A percentile compares a stretch with the other conserved stretches of the same genome.
Conservation (phyloP, 2,113 vertebrate genomes). For the Sclerurus mexicanus region DNA sequence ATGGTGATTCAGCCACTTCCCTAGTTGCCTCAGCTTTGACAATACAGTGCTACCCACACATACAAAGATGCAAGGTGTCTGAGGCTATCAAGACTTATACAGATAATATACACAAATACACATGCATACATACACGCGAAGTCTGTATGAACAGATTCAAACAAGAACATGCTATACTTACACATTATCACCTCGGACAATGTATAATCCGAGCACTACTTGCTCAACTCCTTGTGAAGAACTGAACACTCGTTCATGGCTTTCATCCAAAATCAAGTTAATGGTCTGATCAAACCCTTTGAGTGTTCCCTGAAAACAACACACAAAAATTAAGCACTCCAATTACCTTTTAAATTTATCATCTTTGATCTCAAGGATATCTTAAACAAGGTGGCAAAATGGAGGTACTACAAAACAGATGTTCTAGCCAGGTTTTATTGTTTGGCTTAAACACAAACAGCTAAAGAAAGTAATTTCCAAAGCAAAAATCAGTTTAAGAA, state of each 20-base stretch:
- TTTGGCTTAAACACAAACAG: not conserved
- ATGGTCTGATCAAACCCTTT: conserved; percentile 99
- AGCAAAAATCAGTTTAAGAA: not conserved
- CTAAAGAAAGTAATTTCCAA: not conserved
- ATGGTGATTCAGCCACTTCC: not conserved
- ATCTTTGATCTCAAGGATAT: not conserved
- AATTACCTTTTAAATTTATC: not conserved
- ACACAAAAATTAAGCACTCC: not conserved
- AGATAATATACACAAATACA: not conserved
- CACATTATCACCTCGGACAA: conserved; percentile 98
- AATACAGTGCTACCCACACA: not conserved
- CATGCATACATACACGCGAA: rapidly evolving
- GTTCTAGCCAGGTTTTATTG: not conserved
- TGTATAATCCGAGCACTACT: conserved; percentile 96
- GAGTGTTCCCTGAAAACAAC: conserved; percentile 84
- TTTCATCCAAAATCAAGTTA: conserved; percentile 98
- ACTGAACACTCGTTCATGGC: conserved; percentile 98
- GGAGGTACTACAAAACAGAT: not conserved
- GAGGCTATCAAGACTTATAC: not conserved
- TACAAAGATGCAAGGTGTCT: not conserved
- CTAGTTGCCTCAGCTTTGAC: not conserved
- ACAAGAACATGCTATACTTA: conserved; percentile 72
- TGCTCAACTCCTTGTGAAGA: conserved; percentile 98
- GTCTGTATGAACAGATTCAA: not conserved
- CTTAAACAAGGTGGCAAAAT: not conserved